A percentile compares a stretch with the other conserved stretches of the same genome.
Evolutionary conservation across 1,140 invertebrate species (phyloP).

Genomic region (Scaptomyza pallida): DNA sequence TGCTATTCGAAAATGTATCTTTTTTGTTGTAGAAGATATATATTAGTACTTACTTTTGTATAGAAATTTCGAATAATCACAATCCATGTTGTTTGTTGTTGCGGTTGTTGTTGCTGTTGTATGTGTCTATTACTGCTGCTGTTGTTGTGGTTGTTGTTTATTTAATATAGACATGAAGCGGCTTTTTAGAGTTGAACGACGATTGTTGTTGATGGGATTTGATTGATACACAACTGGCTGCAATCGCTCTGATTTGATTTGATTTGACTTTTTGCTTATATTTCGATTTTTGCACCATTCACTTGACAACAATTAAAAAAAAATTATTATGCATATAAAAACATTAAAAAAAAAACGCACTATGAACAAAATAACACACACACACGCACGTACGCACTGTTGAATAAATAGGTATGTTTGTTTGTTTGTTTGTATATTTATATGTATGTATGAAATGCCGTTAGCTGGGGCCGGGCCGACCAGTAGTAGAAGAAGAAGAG

Average conservation of each 20-base stretch:
- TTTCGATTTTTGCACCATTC: conserved; percentile 25
- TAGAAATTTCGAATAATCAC: conserved; percentile 55
- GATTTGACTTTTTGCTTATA: neutral
- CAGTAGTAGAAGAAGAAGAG: no score
- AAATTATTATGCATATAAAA: neutral
- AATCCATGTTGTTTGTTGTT: conserved; percentile 41
- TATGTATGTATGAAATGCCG: conserved; percentile 23
- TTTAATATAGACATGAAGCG: conserved; percentile 26
- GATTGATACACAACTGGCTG: conserved; percentile 32
- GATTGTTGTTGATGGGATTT: conserved; percentile 21
- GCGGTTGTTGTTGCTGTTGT: conserved; percentile 1
- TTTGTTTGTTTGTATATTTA: neutral
- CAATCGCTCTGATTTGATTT: conserved; percentile 5
- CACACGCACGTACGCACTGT: no score
- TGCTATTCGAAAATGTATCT: conserved; percentile 18
- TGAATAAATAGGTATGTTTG: neutral
- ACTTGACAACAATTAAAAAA: conserved; percentile 36
- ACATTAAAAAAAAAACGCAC: conserved; percentile 19
- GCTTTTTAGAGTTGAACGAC: conserved; percentile 5
- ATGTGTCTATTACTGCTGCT: no score
- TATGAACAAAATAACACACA: conserved; percentile 5
- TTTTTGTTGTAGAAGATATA: neutral
- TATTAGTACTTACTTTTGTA: conserved; percentile 40
- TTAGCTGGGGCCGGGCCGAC: conserved; percentile 14
- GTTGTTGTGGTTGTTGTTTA: conserved; percentile 4